A percentile compares a stretch with the other conserved stretches of the same genome.
Evolutionary conservation across 2,797 vertebrate species (phyloP).

Genomic region (Neostethus bicornis): DNA sequence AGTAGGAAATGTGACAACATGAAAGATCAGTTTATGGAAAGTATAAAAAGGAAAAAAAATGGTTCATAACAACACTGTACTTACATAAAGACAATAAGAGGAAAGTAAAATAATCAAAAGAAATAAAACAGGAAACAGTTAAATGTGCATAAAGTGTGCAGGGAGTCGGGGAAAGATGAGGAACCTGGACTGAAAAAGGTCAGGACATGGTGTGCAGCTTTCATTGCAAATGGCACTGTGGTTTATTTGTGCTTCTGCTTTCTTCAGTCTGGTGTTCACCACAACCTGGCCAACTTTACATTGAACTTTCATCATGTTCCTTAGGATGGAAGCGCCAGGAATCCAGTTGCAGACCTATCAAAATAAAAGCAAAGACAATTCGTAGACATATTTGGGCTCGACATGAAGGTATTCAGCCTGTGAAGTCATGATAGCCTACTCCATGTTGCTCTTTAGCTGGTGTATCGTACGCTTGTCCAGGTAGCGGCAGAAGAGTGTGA

Average conservation of each 20-base stretch:
- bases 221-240: conserved; percentile 27
- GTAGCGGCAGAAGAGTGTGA: conserved; percentile 93
- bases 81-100: conserved; percentile 44
- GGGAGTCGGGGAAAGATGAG: conserved; percentile 35
- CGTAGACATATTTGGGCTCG: background rate
- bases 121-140: conserved; percentile 65
- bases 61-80: background rate
- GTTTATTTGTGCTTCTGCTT: conserved; percentile 14
- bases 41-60: background rate
- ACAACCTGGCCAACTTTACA: conserved; percentile 29
- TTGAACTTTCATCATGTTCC: conserved; percentile 10
- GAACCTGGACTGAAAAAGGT: conserved; percentile 36
- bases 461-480: conserved; percentile 91
- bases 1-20: background rate
- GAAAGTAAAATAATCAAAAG: conserved; percentile 52
- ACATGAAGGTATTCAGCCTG: too few relatives aligned
- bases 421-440: conserved; percentile 79
- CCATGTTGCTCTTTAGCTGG: conserved; percentile 90
- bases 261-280: conserved; percentile 25
- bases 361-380: conserved; percentile 22
- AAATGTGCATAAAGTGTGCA: conserved; percentile 63
- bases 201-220: conserved; percentile 15
- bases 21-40: background rate
- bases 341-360: conserved; percentile 77
- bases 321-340: conserved; percentile 78